phyloP scores from a whole-genome alignment of 2,113 vertebrate species.

The Nyctereutes procyonoides region DNA sequence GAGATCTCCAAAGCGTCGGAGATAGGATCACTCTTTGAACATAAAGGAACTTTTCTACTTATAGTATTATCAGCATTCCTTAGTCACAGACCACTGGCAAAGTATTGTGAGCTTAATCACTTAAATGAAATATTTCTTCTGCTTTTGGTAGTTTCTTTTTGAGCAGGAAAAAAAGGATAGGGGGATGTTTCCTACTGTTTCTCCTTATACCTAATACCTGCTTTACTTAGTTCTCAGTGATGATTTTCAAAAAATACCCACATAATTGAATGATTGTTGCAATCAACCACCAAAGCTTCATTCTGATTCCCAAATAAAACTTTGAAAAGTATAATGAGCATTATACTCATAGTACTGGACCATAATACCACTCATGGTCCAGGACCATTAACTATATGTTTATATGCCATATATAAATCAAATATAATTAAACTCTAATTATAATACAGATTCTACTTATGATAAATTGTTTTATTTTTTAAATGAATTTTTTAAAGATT shows the following conservation, averaged over 20 bases:
- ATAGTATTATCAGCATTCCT: background rate
- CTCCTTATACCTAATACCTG: background rate
- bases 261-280: background rate
- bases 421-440: background rate
- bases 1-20: background rate
- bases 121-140: conserved; percentile 1
- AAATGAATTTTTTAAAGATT: no score
- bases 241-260: background rate
- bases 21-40: background rate
- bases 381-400: background rate
- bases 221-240: background rate
- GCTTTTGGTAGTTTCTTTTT: background rate
- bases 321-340: conserved; percentile 2
- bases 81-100: background rate
- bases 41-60: background rate
- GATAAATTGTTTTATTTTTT: background rate
- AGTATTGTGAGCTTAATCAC: background rate
- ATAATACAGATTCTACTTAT: background rate
- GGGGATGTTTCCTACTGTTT: background rate
- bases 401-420: background rate
- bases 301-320: background rate
- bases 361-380: background rate
- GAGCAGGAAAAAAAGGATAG: background rate
- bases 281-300: background rate
- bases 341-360: background rate